These are phyloP conservation scores for Neocrepidodera transversa DNA, from an alignment of 2,888 invertebrate genomes.

Conservation along the genomic window DNA sequence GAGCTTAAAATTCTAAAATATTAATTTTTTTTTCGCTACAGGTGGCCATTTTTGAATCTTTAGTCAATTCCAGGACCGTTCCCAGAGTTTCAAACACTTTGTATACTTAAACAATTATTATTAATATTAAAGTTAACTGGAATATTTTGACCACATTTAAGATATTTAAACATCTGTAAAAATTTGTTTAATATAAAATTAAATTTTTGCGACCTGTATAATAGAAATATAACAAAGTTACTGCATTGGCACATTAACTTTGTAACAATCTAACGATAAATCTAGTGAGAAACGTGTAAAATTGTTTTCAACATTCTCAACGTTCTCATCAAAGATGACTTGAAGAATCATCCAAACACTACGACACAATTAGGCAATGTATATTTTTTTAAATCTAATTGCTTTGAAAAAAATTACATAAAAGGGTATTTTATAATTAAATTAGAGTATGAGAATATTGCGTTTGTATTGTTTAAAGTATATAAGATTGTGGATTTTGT, in stretches of 20 bases:
- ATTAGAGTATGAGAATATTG: slow-evolving; percentile 18
- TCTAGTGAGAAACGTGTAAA: slow-evolving; percentile 18
- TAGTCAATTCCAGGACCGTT: too few species aligned
- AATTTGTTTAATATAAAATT: too few species aligned
- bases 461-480: slow-evolving; percentile 13
- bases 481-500: slow-evolving; percentile 15
- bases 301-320: slow-evolving; percentile 15
- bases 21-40: too few species aligned
- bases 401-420: slow-evolving; percentile 18
- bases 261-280: slow-evolving; percentile 15
- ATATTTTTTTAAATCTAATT: slow-evolving; percentile 9
- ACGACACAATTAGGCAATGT: slow-evolving; percentile 5
- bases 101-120: too few species aligned
- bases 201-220: too few species aligned
- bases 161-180: too few species aligned
- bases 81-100: too few species aligned
- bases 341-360: slow-evolving; percentile 1
- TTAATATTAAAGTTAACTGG: too few species aligned
- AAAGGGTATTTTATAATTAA: slow-evolving; percentile 13
- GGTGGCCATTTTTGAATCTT: too few species aligned
- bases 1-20: too few species aligned
- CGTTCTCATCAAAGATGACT: slow-evolving; percentile 7
- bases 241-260: background rate
- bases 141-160: too few species aligned
- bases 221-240: too few species aligned